A percentile compares a stretch with the other conserved stretches of the same genome.
phyloP scores from a whole-genome alignment of 2,888 invertebrate species.

The Oscheius sp. region DNA sequence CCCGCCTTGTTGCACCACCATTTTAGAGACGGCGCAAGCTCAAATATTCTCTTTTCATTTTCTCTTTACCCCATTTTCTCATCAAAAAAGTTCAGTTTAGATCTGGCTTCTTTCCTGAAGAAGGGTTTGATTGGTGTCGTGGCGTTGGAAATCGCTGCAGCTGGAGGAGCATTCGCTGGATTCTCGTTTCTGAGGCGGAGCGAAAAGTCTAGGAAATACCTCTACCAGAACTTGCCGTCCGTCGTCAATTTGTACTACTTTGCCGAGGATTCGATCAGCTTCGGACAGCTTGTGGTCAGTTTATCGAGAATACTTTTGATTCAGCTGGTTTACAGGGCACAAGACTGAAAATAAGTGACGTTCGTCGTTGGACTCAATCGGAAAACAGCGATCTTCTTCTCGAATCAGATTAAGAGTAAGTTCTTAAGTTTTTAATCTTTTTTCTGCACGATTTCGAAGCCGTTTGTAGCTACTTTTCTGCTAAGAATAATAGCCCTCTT shows the following conservation, averaged over 20 bases:
- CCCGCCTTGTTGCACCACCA: slow-evolving; percentile 12
- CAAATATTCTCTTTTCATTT: background rate
- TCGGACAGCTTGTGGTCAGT: slow-evolving; percentile 54
- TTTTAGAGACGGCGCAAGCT: slow-evolving; percentile 3
- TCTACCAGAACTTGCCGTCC: slow-evolving; percentile 52
- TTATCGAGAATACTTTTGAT: background rate
- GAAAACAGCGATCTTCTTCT: slow-evolving; percentile 30
- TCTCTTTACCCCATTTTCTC: background rate
- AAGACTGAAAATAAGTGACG: slow-evolving; percentile 53
- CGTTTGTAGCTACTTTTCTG: too few species aligned
- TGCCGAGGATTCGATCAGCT: slow-evolving; percentile 58
- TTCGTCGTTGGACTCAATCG: slow-evolving; percentile 52
- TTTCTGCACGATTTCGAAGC: background rate
- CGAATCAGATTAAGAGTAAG: slow-evolving; percentile 47
- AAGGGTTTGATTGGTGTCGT: slow-evolving; percentile 52
- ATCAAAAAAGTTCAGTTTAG: background rate
- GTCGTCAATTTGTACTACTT: slow-evolving; percentile 54
- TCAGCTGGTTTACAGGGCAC: slow-evolving; percentile 48
- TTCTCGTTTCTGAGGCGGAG: slow-evolving; percentile 42
- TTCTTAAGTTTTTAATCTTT: background rate
- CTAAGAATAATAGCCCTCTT: too few species aligned
- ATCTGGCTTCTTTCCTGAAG: slow-evolving; percentile 50
- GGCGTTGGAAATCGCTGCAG: slow-evolving; percentile 40
- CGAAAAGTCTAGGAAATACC: slow-evolving; percentile 49
- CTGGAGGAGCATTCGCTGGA: slow-evolving; percentile 22